phyloP scores from a whole-genome alignment of 1,140 invertebrate species.

The Chelonus insularis region DNA sequence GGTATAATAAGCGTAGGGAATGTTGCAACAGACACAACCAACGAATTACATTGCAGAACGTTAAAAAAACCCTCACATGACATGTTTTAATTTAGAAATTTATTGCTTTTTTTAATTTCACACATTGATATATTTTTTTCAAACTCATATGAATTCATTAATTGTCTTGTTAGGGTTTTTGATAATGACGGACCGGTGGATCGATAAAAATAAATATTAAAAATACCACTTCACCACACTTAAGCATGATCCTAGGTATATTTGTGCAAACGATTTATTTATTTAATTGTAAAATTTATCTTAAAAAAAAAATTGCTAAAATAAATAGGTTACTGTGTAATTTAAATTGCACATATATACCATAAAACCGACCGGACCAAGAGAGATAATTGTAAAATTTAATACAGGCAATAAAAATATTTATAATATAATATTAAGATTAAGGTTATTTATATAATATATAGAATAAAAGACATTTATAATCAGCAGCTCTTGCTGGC shows the following conservation, averaged over 20 bases:
- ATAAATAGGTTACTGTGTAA: too few relatives aligned
- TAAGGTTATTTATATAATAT: not conserved
- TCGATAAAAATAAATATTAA: conserved; percentile 25
- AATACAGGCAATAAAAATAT: not conserved
- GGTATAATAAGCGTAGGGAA: conserved; percentile 61
- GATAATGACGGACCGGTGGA: conserved; percentile 33
- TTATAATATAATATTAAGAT: conserved; percentile 9
- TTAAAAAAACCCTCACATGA: conserved; percentile 49
- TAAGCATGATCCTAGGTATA: conserved; percentile 25
- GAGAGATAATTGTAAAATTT: conserved; percentile 23
- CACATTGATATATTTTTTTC: too few relatives aligned
- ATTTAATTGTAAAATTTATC: not conserved
- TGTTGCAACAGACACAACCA: conserved; percentile 52
- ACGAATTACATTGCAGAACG: conserved; percentile 54
- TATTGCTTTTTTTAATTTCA: not conserved
- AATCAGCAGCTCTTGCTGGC: conserved; percentile 11
- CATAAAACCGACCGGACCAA: conserved; percentile 22
- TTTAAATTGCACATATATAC: not conserved
- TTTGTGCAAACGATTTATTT: not conserved
- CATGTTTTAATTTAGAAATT: not conserved
- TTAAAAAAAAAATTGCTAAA: too few relatives aligned
- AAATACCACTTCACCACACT: conserved; percentile 13
- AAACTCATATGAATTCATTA: not conserved
- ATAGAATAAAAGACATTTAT: not conserved
- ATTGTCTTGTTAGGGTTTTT: conserved; percentile 26